Conservation (phyloP, 2,888 invertebrate species). For the Gymnosoma rotundatum region DNA sequence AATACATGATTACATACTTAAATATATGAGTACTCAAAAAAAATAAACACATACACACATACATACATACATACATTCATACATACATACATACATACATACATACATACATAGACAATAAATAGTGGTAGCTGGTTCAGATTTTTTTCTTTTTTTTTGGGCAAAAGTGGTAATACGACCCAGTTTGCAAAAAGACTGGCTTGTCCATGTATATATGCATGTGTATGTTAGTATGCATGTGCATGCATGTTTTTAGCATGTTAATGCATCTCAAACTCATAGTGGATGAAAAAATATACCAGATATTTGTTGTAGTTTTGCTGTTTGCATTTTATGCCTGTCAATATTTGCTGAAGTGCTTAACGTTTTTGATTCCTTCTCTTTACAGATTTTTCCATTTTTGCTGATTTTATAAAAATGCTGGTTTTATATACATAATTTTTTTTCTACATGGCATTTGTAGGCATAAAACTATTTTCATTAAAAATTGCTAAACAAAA, state of each 20-base stretch:
- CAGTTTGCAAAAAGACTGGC: conserved; percentile 41
- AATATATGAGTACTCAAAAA: conserved; percentile 20
- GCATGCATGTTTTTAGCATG: background rate
- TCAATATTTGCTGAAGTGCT: conserved; percentile 81
- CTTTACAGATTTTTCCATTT: conserved; percentile 20
- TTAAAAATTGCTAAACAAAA: conserved; percentile 55
- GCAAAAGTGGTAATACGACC: conserved; percentile 62
- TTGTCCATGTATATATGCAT: background rate
- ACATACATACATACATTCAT: background rate
- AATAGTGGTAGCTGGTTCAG: conserved; percentile 5
- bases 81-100: background rate
- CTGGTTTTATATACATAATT: conserved; percentile 16
- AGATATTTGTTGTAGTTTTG: conserved; percentile 29
- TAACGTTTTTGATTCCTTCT: conserved; percentile 65
- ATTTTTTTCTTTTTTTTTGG: background rate
- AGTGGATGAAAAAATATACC: conserved; percentile 16
- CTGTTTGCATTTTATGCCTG: conserved; percentile 74
- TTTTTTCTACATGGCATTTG: conserved; percentile 43
- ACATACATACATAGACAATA: background rate
- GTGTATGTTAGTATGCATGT: background rate
- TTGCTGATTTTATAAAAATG: conserved; percentile 44
- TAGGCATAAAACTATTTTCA: conserved; percentile 67
- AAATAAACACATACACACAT: background rate
- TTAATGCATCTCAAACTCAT: conserved; percentile 24
- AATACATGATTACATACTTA: conserved; percentile 32